Evolutionary conservation across 2,888 invertebrate genomes (phyloP).

Genomic region (Sphaerophoria taeniata): DNA sequence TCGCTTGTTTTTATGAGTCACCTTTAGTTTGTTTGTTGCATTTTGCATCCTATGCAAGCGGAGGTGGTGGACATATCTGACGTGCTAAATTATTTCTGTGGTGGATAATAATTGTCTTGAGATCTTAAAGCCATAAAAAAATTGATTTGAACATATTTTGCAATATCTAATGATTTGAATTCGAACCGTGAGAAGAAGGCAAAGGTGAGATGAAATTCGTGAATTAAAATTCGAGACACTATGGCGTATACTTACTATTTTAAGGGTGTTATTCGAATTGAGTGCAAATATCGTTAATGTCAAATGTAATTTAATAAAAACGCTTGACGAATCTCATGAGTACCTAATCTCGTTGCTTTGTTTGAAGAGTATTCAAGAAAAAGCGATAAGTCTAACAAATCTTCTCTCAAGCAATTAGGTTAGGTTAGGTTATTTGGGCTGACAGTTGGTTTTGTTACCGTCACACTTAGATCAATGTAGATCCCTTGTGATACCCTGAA

Average conservation of each 20-base stretch:
- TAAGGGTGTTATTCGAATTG: background rate
- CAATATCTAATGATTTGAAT: background rate
- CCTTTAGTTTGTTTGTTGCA: background rate
- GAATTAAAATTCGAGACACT: background rate
- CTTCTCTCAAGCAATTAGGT: too few species aligned
- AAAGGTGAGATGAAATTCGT: background rate
- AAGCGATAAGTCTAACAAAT: too few species aligned
- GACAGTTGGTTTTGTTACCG: too few species aligned
- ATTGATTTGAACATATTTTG: background rate
- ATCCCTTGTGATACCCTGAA: too few species aligned
- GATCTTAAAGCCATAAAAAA: background rate
- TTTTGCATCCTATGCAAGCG: background rate
- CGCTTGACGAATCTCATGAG: too few species aligned
- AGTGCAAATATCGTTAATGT: too few species aligned
- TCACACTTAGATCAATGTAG: too few species aligned
- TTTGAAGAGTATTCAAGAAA: too few species aligned
- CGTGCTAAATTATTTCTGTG: background rate
- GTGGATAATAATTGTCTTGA: background rate
- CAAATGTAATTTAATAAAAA: too few species aligned
- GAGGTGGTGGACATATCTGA: background rate
- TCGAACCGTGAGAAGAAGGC: background rate
- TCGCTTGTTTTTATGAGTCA: background rate
- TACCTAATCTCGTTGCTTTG: too few species aligned
- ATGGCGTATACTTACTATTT: background rate
- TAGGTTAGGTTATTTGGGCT: too few species aligned